These are phyloP conservation scores for Pachyramphus minor DNA, from an alignment of 2,113 vertebrate genomes.

Conservation along the genomic window DNA sequence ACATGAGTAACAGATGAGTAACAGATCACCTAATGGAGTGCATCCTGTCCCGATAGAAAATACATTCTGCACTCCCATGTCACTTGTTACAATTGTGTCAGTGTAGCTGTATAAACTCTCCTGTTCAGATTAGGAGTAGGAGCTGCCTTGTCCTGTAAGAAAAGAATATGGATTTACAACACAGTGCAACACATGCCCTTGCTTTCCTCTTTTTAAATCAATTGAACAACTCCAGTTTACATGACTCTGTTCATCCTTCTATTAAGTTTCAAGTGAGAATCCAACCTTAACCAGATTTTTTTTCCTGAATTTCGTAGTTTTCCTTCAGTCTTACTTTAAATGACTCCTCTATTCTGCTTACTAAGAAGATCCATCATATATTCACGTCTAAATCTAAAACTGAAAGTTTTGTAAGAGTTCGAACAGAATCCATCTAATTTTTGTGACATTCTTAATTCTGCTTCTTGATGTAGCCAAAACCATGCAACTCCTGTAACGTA, in stretches of 20 bases:
- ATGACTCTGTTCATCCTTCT: background rate
- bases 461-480: background rate
- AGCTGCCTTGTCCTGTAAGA: background rate
- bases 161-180: background rate
- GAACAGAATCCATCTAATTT: background rate
- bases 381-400: background rate
- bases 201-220: background rate
- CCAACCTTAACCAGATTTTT: background rate
- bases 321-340: background rate
- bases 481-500: background rate
- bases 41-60: background rate
- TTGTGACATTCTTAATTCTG: background rate
- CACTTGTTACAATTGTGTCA: background rate
- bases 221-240: background rate
- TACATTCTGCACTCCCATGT: background rate
- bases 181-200: background rate
- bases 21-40: background rate
- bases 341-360: background rate
- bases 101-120: background rate
- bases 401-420: background rate
- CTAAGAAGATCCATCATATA: background rate
- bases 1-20: background rate
- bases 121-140: background rate
- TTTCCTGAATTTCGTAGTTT: background rate
- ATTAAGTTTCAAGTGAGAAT: background rate